Percentiles rank a stretch among this genome's conserved stretches.
phyloP scores from a whole-genome alignment of 2,888 invertebrate species.

The Uropetala carovei region DNA sequence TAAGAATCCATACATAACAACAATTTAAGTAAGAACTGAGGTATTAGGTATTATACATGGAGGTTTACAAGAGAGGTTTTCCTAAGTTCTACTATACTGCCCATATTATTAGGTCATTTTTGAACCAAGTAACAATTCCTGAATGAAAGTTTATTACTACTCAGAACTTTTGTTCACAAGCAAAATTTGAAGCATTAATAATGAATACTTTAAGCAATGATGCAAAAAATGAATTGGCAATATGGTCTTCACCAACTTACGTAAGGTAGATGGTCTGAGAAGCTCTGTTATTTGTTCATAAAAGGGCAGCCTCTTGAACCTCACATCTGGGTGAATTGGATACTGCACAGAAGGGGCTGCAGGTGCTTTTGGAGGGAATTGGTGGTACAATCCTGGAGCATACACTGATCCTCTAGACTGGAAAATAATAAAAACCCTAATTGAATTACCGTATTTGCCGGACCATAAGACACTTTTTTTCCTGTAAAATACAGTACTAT shows the following conservation, averaged over 20 bases:
- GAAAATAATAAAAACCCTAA: not conserved
- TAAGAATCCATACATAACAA: too few species aligned
- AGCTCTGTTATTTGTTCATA: slow-evolving; percentile 92
- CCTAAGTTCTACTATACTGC: too few species aligned
- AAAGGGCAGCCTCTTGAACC: slow-evolving; percentile 93
- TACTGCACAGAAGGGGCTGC: slow-evolving; percentile 73
- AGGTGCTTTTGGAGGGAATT: slow-evolving; percentile 74
- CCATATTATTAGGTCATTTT: too few species aligned
- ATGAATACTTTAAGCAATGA: not conserved
- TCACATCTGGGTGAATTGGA: slow-evolving; percentile 96
- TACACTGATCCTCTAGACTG: slow-evolving; percentile 75
- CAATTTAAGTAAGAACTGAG: too few species aligned
- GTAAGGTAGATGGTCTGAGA: slow-evolving; percentile 91
- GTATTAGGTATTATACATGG: too few species aligned
- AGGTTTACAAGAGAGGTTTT: too few species aligned
- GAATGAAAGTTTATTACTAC: too few species aligned
- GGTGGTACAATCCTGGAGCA: slow-evolving; percentile 78
- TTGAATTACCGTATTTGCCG: too few species aligned
- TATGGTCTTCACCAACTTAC: slow-evolving; percentile 71
- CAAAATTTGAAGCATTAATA: too few species aligned
- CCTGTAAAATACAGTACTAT: too few species aligned
- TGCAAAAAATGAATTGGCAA: not conserved
- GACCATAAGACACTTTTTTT: too few species aligned
- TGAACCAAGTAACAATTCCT: too few species aligned
- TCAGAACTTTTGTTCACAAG: not conserved